These are phyloP conservation scores for Athene noctua DNA, from an alignment of 2,113 vertebrate species.

Conservation along the genomic window DNA sequence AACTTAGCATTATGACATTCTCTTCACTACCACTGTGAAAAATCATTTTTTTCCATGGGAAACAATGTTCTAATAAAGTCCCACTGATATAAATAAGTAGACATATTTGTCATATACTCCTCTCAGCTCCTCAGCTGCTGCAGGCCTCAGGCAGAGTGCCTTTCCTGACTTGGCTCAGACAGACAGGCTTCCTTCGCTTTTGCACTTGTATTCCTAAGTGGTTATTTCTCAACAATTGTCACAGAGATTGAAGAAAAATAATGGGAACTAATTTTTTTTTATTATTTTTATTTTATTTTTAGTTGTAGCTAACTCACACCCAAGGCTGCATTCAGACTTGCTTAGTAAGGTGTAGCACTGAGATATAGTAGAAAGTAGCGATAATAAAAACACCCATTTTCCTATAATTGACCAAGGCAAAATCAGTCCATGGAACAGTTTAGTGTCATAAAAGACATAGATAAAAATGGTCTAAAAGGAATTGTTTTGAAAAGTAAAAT, in stretches of 20 bases:
- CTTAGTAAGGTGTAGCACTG: background rate
- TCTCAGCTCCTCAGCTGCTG: background rate
- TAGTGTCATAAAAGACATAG: background rate
- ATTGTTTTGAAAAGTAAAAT: conserved; percentile 18
- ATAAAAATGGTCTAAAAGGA: background rate
- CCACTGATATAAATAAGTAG: conserved; percentile 20
- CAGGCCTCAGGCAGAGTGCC: background rate
- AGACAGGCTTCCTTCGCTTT: background rate
- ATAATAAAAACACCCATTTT: background rate
- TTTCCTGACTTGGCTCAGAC: background rate
- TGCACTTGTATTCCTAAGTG: background rate
- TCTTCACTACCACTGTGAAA: conserved; percentile 11
- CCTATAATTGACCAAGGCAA: background rate
- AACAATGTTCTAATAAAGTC: background rate
- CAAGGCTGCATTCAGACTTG: background rate
- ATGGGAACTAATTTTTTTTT: background rate
- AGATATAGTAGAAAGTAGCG: background rate
- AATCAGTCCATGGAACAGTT: background rate
- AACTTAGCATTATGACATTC: conserved; percentile 13
- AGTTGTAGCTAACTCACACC: background rate
- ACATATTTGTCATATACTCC: background rate
- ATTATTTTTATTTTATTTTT: background rate
- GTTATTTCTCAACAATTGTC: background rate
- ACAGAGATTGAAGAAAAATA: background rate
- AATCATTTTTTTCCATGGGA: conserved; percentile 1